Base-by-base conservation (phyloP, 2,797 vertebrate species). In the Spinus olivaceus region DNA sequence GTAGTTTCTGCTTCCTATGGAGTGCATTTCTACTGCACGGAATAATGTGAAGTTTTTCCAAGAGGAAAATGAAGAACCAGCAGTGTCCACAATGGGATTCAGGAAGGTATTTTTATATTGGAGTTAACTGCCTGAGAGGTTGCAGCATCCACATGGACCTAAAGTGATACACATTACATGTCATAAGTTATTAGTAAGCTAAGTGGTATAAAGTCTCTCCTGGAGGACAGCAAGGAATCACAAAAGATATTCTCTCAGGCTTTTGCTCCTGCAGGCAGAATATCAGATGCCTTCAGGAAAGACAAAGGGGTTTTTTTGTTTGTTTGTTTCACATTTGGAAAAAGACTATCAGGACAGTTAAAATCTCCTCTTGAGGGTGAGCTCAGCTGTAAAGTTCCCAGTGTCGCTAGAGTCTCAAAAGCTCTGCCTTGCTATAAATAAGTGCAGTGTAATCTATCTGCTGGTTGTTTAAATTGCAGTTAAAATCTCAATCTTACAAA, bases 301-400 rank as follows among this genome's bases (percentile, higher is more conserved):
- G 54, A 94, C 72, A 53, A 1, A 3, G 23, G 13, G 0, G 0
- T 67, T 37, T 37, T 37, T 37, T 0, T 67, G 69, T 88, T 74
- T 88, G 28, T 83, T 91, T 86, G 47, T 90, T 92, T 80, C 79
- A 74, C 4, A 1, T 85, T 78, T 81, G 57, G 69, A 91, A 63
- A 91, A 82, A 42, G 71, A 85, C 28, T 64, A 81, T 24, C 85
- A 86, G 66, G 33, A 70, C 69, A 73, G 82, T 42, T 81, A 92
- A 88, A 93, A 86, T 81, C 59, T 81, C 35, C 33, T 92, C 77
- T 86, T 59, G 54, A 88, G 86, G 51, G 73, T 56, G 46, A 95
- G 57, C 57, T 83, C 65, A 65, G 39, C 82, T 94, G 85, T 63
- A 89, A 88, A 78, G 69, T 65, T 90, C 69, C 69, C 61, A 86